Evolutionary conservation across 1,140 invertebrate genomes (phyloP), one percentile per base, ranked within the genome.

Genomic region (Aporrectodea caliginosa): DNA sequence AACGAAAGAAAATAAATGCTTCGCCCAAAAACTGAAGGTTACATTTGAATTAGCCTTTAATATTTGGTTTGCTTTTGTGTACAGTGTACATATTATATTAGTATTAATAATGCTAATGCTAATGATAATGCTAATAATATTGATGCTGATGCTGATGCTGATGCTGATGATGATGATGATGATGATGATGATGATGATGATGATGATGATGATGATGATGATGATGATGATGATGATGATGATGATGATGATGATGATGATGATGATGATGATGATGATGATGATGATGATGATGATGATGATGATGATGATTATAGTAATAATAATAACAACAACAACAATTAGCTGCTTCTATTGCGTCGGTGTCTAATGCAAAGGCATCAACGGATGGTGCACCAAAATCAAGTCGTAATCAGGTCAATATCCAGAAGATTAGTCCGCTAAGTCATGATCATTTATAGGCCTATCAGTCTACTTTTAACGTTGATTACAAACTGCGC

Each of bases 251-350:
- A 58, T 58, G 22, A 58, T 58, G 43, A 58, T 58, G 43, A 58
- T 58, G 43, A 58, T 58, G 43, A 58, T 58, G 43, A 58, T 58
- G 43, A 58, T 58, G 43, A 58, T 58, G 43, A 58, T 58, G 43
- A 58, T 58, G 43, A 58, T 58, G 43, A 58, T 58, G 43, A 58
- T 58, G 43, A 58, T 58, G 43, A 58, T 58, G 43, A 58, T 58
- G 43, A 58, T 58, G 43, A 58, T 58, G 43, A 58, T 58, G 43
- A 58, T 58, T 12, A 58, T 58, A 58, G 22, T 58, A 58, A 58
- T 58, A 58, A 58, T 58, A 58, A 58, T 58, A 58, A 58, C 22
- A 58, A 22, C 43, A 58, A 58, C 43, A 58, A 58, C 6, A n/a
- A n/a, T n/a, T n/a, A n/a, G n/a, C n/a, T n/a, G n/a, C n/a, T n/a